Percentiles rank a stretch among this genome's conserved stretches.
Evolutionary conservation across 2,888 invertebrate genomes (phyloP).

Genomic region (Cosmorhoe ocellata): DNA sequence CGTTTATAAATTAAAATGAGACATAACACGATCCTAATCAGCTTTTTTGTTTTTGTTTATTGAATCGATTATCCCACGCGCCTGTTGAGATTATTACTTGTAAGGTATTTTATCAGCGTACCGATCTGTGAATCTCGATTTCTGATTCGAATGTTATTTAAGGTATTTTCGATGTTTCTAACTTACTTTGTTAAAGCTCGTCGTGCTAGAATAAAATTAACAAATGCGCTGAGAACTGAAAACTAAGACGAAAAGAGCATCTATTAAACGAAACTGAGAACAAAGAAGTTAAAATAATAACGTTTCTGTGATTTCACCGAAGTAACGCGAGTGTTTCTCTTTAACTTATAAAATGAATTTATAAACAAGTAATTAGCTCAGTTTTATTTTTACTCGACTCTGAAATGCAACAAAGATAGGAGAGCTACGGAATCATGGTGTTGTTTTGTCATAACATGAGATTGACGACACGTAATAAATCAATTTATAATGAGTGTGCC

Average conservation of each 20-base stretch:
- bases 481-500: conserved; percentile 64
- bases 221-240: conserved; percentile 21
- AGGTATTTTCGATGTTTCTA: no score
- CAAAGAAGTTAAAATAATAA: conserved; percentile 28
- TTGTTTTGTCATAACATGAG: conserved; percentile 56
- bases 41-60: conserved; percentile 58
- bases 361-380: conserved; percentile 11
- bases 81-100: conserved; percentile 51
- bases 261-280: conserved; percentile 26
- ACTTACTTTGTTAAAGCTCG: no score
- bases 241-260: conserved; percentile 24
- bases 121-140: conserved; percentile 52
- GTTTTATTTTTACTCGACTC: conserved; percentile 25
- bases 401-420: conserved; percentile 51
- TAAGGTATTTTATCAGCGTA: conserved; percentile 50
- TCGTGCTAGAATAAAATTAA: conserved; percentile 5
- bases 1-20: conserved; percentile 46
- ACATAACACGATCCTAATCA: conserved; percentile 57
- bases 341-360: conserved; percentile 26
- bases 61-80: conserved; percentile 68
- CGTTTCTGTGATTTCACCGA: conserved; percentile 25
- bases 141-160: no score
- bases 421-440: conserved; percentile 50
- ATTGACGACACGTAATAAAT: conserved; percentile 74
- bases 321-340: conserved; percentile 16